Evolutionary conservation across 1,140 invertebrate genomes (phyloP).

Genomic region (Bombus picipes): DNA sequence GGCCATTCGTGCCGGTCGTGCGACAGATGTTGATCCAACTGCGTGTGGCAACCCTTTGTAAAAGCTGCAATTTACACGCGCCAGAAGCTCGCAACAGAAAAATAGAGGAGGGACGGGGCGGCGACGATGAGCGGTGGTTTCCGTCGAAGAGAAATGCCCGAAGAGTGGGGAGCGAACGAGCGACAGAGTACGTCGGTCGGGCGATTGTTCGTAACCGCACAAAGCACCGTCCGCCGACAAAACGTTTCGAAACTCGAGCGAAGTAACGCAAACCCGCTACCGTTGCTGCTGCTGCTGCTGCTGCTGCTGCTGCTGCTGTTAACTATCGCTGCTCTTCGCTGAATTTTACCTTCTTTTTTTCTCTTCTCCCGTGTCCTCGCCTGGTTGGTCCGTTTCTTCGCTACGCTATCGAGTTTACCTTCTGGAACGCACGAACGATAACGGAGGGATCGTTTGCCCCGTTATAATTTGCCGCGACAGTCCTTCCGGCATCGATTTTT

Average conservation of each 20-base stretch:
- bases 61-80: slow-evolving; percentile 61
- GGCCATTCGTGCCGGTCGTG: slow-evolving; percentile 34
- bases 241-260: neutral
- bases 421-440: neutral
- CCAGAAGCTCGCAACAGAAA: slow-evolving; percentile 52
- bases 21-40: slow-evolving; percentile 67
- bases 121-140: slow-evolving; percentile 43
- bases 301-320: no score
- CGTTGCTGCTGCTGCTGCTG: neutral
- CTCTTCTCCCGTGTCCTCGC: neutral
- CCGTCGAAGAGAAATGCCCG: neutral
- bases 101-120: slow-evolving; percentile 47
- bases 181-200: slow-evolving; percentile 6
- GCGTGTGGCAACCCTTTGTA: slow-evolving; percentile 58
- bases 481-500: slow-evolving; percentile 68
- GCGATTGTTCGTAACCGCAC: slow-evolving; percentile 57
- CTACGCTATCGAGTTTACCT: neutral
- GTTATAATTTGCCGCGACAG: slow-evolving; percentile 45
- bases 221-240: slow-evolving; percentile 45
- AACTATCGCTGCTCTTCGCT: neutral
- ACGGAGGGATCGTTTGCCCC: slow-evolving; percentile 41
- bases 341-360: neutral
- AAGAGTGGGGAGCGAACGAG: neutral
- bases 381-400: neutral
- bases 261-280: neutral